Evolutionary conservation across 64 coral and sea anemone genomes (phyloP).

Genomic region (Porites lutea): DNA sequence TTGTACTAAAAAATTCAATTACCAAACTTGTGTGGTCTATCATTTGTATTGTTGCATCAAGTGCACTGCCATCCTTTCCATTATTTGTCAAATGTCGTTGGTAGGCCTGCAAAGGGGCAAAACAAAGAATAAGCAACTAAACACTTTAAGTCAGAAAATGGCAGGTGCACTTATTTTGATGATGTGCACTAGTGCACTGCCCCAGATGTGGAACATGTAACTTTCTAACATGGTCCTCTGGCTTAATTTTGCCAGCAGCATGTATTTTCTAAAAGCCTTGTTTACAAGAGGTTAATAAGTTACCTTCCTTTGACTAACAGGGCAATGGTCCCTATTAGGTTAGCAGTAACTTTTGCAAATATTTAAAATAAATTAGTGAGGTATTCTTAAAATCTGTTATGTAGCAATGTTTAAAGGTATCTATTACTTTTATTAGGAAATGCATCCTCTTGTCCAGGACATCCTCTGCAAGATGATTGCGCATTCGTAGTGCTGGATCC

Average conservation of each 20-base stretch:
- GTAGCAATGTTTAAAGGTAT: not conserved
- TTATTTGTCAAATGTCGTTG: constrained; percentile 37
- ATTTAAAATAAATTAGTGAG: not conserved
- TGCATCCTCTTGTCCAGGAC: constrained; percentile 40
- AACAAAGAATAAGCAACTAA: too few species aligned
- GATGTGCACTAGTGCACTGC: too few species aligned
- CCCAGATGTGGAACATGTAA: not conserved
- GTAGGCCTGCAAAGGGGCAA: constrained; percentile 37
- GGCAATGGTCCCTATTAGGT: too few species aligned
- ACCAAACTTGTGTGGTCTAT: constrained; percentile 10
- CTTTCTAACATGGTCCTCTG: too few species aligned
- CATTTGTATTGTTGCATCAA: constrained; percentile 54
- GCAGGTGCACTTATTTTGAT: too few species aligned
- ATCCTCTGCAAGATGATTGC: constrained; percentile 38
- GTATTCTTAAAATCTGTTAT: not conserved
- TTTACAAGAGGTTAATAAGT: too few species aligned
- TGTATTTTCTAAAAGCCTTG: too few species aligned
- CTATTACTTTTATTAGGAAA: constrained; percentile 24
- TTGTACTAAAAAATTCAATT: constrained; percentile 44
- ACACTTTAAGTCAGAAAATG: too few species aligned
- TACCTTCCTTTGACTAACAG: too few species aligned
- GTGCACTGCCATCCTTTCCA: not conserved
- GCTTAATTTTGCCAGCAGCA: too few species aligned
- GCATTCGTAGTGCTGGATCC: constrained; percentile 41
- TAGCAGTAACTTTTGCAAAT: too few species aligned